Evolutionary conservation across 2,113 vertebrate species (phyloP), one percentile per base, ranked within the genome.

Genomic region (Petromus typicus): DNA sequence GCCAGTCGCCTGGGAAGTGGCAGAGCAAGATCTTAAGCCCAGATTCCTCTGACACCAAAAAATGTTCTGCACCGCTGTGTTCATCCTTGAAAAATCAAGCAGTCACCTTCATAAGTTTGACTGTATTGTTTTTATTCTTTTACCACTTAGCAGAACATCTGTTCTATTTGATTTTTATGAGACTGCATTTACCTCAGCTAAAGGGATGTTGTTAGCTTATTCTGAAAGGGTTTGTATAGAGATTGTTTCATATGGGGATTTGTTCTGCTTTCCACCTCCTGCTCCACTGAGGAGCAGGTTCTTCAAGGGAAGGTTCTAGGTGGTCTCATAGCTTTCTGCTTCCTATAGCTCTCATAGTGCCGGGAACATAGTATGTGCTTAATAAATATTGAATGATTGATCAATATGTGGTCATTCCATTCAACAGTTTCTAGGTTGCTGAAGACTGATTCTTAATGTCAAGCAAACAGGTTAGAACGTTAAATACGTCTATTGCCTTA

Each of bases 91-190:
- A 66, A 93, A 85, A 43, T 82, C 91, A 87, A 81, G 89, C 5
- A 56, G 25, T 17, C 66, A 56, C 34, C 9, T 80, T 87, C 54
- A 69, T 75, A 82, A 95, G 59, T 3, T 22, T 1, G 9, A n/a
- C 32, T 79, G 14, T 66, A 9, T 89, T 76, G 89, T 43, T 63
- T 93, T 71, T 88, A 30, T 57, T 71, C 43, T 73, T 93, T 78
- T 10, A 82, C 40, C 73, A 93, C 90, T 85, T 63, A 73, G 10
- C 45, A 96, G 81, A 95, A 82, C 61, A 87, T 92, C 54, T 95
- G 71, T 56, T 82, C 40, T 91, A 23, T 61, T 97, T 91, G 80
- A 93, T 82, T 94, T n/a, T 86, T 90, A 66, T 66, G 87, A 95
- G 59, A 81, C 82, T 90, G 13, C 59, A 94, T 87, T 95, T 89